phyloP scores from a whole-genome alignment of 2,888 invertebrate species.

The Tribolium freemani region DNA sequence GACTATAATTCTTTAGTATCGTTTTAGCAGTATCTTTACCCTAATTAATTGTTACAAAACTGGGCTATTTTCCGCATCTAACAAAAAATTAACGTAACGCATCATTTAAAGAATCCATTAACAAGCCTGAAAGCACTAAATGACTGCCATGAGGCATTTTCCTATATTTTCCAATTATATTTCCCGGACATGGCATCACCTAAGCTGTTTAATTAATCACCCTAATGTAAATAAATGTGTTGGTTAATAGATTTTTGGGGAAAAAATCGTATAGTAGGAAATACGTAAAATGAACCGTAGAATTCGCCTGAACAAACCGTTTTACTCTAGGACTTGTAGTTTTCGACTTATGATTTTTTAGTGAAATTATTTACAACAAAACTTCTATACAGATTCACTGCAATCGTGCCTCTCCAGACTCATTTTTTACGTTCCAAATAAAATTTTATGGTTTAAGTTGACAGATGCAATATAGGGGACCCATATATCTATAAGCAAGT shows the following conservation, averaged over 20 bases:
- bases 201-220: constrained; percentile 3
- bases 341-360: too few relatives aligned
- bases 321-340: too few relatives aligned
- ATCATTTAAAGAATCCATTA: neutral
- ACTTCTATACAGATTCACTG: too few relatives aligned
- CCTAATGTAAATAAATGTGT: constrained; percentile 4
- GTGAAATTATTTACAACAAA: too few relatives aligned
- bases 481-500: constrained; percentile 10
- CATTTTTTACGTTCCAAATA: neutral
- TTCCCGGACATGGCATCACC: neutral
- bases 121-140: neutral
- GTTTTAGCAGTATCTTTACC: neutral
- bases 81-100: neutral
- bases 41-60: neutral
- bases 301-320: neutral
- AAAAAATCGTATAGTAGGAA: too few relatives aligned
- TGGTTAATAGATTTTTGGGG: neutral
- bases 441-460: constrained; percentile 7
- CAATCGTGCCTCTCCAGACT: neutral
- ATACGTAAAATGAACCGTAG: neutral
- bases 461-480: neutral
- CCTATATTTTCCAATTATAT: neutral
- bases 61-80: neutral
- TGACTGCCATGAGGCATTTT: neutral
- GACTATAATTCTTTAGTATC: too few relatives aligned